phyloP scores from a whole-genome alignment of 2,888 invertebrate genomes.

The Cheilosia vernalis region DNA sequence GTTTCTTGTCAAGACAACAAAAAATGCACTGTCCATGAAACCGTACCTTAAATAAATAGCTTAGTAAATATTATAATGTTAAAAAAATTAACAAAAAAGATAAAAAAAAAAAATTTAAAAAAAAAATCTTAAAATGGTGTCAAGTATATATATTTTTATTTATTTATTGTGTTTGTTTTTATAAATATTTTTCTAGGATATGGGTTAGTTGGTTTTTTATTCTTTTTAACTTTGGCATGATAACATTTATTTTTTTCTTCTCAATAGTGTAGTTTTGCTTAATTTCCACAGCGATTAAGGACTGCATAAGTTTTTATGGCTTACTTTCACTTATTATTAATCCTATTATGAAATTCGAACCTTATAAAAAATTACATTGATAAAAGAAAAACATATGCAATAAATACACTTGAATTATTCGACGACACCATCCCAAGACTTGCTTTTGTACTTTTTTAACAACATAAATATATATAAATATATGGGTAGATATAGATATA shows the following conservation, averaged over 20 bases:
- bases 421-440: slow-evolving; percentile 56
- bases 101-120: slow-evolving; percentile 14
- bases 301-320: slow-evolving; percentile 11
- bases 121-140: slow-evolving; percentile 48
- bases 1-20: no score
- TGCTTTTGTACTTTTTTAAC: slow-evolving; percentile 21
- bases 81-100: slow-evolving; percentile 1
- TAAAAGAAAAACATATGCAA: slow-evolving; percentile 21
- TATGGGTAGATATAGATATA: not conserved
- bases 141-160: slow-evolving; percentile 22
- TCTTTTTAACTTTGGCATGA: slow-evolving; percentile 2
- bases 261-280: slow-evolving; percentile 4
- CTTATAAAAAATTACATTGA: not conserved
- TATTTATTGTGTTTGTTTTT: slow-evolving; percentile 14
- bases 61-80: not conserved
- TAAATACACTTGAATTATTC: slow-evolving; percentile 39
- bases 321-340: slow-evolving; percentile 1
- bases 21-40: no score
- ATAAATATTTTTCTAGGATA: slow-evolving; percentile 2
- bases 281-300: not conserved
- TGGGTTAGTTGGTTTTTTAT: not conserved
- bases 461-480: slow-evolving; percentile 1
- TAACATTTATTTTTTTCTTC: not conserved
- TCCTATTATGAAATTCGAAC: slow-evolving; percentile 9
- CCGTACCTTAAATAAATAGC: not conserved